A percentile compares a stretch with the other conserved stretches of the same genome.
Conservation (phyloP, 1,140 invertebrate species). For the Heliconius hewitsoni region DNA sequence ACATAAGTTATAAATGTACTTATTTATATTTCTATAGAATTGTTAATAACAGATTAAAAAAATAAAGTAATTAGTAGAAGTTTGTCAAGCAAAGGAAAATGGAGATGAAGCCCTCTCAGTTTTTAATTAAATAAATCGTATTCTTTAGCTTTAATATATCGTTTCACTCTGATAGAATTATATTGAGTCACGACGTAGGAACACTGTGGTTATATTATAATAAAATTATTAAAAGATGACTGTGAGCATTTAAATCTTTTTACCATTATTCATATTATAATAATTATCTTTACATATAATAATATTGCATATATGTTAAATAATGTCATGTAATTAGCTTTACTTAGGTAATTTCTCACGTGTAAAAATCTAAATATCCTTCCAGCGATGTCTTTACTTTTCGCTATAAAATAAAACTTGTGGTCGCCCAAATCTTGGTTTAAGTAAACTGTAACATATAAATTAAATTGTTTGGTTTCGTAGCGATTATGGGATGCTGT, state of each 20-base stretch:
- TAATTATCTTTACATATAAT: background rate
- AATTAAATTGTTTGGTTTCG: too few relatives aligned
- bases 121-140: background rate
- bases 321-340: constrained; percentile 24
- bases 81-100: too few relatives aligned
- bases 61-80: too few relatives aligned
- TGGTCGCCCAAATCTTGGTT: too few relatives aligned
- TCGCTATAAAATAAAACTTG: background rate
- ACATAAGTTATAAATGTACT: too few relatives aligned
- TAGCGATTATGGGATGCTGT: too few relatives aligned
- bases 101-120: too few relatives aligned
- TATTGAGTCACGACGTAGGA: background rate
- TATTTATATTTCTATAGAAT: too few relatives aligned
- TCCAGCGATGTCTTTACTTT: background rate
- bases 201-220: too few relatives aligned
- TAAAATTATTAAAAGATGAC: background rate
- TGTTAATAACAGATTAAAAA: too few relatives aligned
- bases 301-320: constrained; percentile 13
- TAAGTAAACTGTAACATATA: too few relatives aligned
- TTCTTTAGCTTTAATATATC: background rate
- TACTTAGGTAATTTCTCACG: background rate
- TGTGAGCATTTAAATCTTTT: background rate
- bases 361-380: background rate
- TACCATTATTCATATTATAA: background rate
- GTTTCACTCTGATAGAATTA: background rate